These are phyloP conservation scores for Chionomys nivalis DNA, from an alignment of 2,113 vertebrate genomes.

Conservation along the genomic window DNA sequence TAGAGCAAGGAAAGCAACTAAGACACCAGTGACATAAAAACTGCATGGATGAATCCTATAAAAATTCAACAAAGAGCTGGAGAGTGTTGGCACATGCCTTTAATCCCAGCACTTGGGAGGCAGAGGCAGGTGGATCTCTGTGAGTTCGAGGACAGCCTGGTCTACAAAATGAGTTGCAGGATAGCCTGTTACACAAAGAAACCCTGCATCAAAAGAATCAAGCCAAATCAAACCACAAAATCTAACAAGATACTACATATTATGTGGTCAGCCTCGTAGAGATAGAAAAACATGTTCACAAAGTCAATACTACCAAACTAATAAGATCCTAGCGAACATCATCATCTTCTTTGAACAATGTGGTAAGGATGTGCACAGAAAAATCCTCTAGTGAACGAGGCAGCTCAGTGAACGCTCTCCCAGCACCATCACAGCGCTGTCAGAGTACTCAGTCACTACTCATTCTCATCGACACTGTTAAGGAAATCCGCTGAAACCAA, in stretches of 20 bases:
- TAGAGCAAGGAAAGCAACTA: background rate
- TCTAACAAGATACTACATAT: background rate
- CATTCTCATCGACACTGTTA: background rate
- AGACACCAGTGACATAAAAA: background rate
- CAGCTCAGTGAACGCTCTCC: background rate
- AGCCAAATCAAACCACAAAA: background rate
- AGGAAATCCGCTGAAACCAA: background rate
- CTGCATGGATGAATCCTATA: background rate
- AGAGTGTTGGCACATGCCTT: background rate
- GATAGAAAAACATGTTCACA: background rate
- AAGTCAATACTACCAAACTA: background rate
- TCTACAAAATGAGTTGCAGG: background rate
- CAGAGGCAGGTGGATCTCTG: background rate
- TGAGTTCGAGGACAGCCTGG: background rate
- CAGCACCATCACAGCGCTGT: background rate
- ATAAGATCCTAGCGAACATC: background rate
- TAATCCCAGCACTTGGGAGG: background rate
- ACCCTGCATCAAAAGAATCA: background rate
- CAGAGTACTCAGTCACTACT: background rate
- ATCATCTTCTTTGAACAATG: background rate
- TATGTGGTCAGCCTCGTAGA: background rate
- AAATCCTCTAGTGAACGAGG: background rate
- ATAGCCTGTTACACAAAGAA: background rate
- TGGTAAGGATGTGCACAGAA: background rate
- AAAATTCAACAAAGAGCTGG: constrained; percentile 11